phyloP scores from a whole-genome alignment of 2,797 vertebrate genomes.

The Silurus lanzhouensis region DNA sequence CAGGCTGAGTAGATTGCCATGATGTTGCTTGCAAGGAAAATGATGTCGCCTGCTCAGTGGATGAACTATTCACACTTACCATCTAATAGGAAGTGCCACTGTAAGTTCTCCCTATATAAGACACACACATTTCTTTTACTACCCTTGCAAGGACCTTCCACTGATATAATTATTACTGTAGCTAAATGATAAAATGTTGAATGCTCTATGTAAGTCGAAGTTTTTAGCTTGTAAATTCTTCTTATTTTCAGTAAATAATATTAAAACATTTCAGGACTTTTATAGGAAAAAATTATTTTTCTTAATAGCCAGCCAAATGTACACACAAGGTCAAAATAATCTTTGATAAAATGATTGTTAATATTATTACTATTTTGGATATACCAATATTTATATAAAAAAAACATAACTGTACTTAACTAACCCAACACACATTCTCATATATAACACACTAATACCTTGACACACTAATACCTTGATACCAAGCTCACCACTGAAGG shows the following conservation, averaged over 20 bases:
- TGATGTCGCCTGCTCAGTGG: conserved; percentile 55
- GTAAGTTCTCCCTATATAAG: conserved; percentile 25
- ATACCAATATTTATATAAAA: no score
- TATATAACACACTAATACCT: background rate
- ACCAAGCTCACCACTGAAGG: background rate
- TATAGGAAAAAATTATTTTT: no score
- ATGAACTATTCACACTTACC: conserved; percentile 46
- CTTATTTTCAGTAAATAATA: no score
- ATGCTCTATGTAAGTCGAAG: no score
- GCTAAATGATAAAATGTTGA: background rate
- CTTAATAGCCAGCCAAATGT: no score
- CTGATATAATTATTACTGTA: background rate
- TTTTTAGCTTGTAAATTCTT: no score
- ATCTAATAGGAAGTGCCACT: conserved; percentile 45
- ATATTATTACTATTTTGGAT: no score
- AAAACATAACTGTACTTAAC: background rate
- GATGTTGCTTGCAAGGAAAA: conserved; percentile 68
- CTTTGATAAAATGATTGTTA: no score
- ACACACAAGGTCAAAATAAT: no score
- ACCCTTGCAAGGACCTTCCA: background rate
- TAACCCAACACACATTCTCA: background rate
- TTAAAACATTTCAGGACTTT: no score
- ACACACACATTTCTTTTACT: background rate
- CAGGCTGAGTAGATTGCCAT: conserved; percentile 55
- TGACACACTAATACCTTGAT: background rate